phyloP scores from a whole-genome alignment of 2,888 invertebrate species.

The Monopis laevigella region DNA sequence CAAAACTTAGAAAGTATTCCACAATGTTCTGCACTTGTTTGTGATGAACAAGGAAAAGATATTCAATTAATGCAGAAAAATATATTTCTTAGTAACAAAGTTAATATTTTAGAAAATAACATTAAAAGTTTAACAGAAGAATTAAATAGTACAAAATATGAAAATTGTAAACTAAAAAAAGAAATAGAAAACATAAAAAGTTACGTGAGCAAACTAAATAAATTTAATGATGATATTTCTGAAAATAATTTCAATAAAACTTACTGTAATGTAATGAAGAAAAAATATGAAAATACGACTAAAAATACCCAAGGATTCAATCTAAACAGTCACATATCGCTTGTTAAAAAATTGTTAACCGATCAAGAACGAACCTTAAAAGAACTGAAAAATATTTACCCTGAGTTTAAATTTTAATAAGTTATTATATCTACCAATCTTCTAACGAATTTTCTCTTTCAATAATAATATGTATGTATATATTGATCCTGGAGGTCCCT shows the following conservation, averaged over 20 bases:
- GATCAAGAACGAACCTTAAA: conserved; percentile 34
- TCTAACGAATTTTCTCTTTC: too few relatives aligned
- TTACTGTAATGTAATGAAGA: background rate
- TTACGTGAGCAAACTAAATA: background rate
- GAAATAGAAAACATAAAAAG: conserved; percentile 14
- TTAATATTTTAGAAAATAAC: conserved; percentile 31
- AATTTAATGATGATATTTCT: background rate
- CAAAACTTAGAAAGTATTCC: conserved; percentile 33
- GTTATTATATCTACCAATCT: too few relatives aligned
- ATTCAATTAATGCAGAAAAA: conserved; percentile 33
- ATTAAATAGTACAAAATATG: conserved; percentile 25
- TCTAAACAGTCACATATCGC: conserved; percentile 31
- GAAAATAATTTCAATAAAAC: background rate
- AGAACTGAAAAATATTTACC: conserved; percentile 28
- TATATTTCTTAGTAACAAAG: conserved; percentile 33
- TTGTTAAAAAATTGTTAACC: conserved; percentile 31
- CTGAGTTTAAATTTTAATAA: too few relatives aligned
- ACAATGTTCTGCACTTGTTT: conserved; percentile 33
- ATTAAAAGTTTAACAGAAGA: conserved; percentile 27
- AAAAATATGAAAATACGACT: background rate
- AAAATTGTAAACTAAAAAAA: conserved; percentile 24
- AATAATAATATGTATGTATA: too few relatives aligned
- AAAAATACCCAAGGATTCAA: conserved; percentile 20
- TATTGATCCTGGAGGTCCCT: too few relatives aligned
- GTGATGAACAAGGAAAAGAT: conserved; percentile 28